Evolutionary conservation across 2,888 invertebrate genomes (phyloP).

Genomic region (Allacma fusca): DNA sequence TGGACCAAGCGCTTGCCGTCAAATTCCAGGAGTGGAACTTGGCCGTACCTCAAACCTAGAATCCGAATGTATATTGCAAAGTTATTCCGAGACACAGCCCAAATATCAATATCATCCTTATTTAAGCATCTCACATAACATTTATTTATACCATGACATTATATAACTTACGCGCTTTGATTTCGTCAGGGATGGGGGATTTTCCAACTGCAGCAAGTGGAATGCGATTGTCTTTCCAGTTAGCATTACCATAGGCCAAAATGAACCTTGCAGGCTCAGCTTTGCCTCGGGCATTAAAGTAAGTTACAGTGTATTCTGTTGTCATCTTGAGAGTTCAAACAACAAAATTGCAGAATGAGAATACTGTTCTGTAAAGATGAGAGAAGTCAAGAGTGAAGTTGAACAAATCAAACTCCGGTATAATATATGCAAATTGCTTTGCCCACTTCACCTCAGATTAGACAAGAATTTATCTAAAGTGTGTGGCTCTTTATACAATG

Average conservation of each 20-base stretch:
- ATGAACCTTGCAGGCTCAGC: constrained; percentile 19
- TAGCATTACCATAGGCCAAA: not conserved
- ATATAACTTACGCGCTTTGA: not conserved
- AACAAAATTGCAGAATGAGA: no score
- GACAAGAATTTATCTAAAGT: no score
- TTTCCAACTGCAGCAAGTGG: not conserved
- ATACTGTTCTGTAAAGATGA: no score
- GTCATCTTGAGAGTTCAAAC: no score
- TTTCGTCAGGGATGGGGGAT: not conserved
- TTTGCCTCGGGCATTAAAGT: constrained; percentile 5
- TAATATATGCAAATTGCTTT: no score
- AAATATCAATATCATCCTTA: not conserved
- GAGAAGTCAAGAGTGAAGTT: no score
- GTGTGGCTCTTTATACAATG: no score
- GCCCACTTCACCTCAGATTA: no score
- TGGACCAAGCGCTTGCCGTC: not conserved
- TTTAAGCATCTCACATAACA: no score
- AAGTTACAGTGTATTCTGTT: constrained; percentile 9
- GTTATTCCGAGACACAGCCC: no score
- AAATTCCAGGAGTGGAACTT: constrained; percentile 1
- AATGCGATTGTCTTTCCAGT: constrained; percentile 17
- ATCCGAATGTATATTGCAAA: not conserved
- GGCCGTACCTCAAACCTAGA: not conserved
- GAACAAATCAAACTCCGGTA: no score
- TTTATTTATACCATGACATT: no score